These are phyloP conservation scores for Onchidella celtica DNA, from an alignment of 2,888 invertebrate genomes.

Conservation along the genomic window DNA sequence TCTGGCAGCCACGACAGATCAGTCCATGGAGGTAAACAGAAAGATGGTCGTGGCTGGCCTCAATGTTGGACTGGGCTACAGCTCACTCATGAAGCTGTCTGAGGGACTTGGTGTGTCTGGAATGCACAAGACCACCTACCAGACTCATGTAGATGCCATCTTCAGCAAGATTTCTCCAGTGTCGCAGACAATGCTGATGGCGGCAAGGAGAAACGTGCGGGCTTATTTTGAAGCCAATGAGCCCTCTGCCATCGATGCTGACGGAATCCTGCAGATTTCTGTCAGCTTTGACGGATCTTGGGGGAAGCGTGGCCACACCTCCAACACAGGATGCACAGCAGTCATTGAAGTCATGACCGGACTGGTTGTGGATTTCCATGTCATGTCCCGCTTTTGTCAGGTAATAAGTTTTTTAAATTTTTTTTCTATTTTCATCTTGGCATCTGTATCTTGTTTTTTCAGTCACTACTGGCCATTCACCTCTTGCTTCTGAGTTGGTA, in stretches of 20 bases:
- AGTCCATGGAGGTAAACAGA: slow-evolving; percentile 1
- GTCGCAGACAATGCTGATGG: neutral
- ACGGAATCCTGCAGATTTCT: neutral
- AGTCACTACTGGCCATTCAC: too few species aligned
- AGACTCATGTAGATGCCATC: neutral
- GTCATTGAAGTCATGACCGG: neutral
- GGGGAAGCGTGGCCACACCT: neutral
- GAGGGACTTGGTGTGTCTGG: neutral
- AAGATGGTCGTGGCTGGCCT: neutral
- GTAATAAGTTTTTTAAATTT: neutral
- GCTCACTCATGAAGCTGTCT: neutral
- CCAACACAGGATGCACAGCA: neutral
- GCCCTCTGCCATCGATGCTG: neutral
- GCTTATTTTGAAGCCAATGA: neutral
- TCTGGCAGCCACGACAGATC: neutral
- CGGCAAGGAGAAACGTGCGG: neutral
- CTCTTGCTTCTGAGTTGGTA: too few species aligned
- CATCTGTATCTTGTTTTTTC: too few species aligned
- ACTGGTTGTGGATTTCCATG: neutral
- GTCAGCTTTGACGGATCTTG: neutral
- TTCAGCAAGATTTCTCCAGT: neutral
- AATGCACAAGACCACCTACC: neutral
- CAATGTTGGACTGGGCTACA: neutral
- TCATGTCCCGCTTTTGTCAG: neutral
- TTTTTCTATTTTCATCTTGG: too few species aligned